phyloP scores from a whole-genome alignment of 2,113 vertebrate genomes.

The Trichechus manatus region DNA sequence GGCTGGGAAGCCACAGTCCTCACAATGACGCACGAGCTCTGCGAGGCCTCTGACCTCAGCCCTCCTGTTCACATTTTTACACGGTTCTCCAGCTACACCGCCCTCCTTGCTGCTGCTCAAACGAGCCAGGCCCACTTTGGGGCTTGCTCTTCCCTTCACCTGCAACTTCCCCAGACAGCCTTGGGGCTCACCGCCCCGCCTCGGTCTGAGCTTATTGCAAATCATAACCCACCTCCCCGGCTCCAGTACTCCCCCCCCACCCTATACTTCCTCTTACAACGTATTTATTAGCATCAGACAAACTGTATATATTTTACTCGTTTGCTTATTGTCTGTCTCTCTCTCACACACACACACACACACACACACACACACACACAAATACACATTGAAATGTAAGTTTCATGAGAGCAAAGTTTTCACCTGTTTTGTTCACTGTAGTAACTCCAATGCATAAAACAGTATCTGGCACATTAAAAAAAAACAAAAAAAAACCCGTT shows the following conservation, averaged over 20 bases:
- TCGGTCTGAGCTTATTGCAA: background rate
- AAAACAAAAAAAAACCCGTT: background rate
- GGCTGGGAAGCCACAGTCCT: background rate
- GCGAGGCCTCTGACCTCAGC: too few relatives aligned
- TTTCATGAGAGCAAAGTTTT: background rate
- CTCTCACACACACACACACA: too few relatives aligned
- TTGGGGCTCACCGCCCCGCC: accelerated
- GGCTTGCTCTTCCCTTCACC: too few relatives aligned
- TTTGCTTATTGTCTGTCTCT: background rate
- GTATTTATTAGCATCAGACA: background rate
- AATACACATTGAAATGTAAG: background rate
- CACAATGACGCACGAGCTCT: accelerated
- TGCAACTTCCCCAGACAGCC: background rate
- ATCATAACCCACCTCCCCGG: background rate
- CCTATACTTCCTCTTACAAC: background rate
- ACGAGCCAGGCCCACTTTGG: background rate
- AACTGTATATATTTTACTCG: background rate
- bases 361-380: background rate
- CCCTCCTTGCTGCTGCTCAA: background rate
- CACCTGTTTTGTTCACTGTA: background rate
- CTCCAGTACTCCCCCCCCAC: too few relatives aligned
- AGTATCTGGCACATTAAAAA: background rate
- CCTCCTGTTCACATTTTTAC: background rate
- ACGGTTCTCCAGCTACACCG: background rate
- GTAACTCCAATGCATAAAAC: background rate